Evolutionary conservation across 2,113 vertebrate species (phyloP), one percentile per base, ranked within the genome.

Genomic region (Aegotheles bennettii): DNA sequence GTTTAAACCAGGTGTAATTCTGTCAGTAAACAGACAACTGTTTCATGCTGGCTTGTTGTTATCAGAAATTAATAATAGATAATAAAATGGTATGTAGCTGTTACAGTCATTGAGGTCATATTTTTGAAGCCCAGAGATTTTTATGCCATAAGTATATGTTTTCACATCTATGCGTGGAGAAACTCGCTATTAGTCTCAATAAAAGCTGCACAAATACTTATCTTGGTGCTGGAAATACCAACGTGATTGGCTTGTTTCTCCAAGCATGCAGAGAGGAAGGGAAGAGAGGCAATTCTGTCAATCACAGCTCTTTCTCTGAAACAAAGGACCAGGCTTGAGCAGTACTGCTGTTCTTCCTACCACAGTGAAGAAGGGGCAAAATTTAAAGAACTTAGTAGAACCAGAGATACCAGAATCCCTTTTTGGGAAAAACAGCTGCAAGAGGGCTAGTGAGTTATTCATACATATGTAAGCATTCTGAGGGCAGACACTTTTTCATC

Each of bases 401-500:
- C 7, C 54, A 51, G 40, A 81, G 24, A 16, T 36, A 63, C 9
- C 29, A 31, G 33, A 47, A 47, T 51, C 12, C 17, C 11, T 67
- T 60, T 53, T 28, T 23, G 23, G 19, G 28, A 53, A 76, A 84
- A 79, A 13, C 19, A 57, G 12, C 21, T 78, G 60, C n/a, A 53
- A 48, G 56, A 71, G 13, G 29, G 15, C n/a, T 51, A 14, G 51
- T 20, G 38, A 47, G 56, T 81, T 75, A 60, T 31, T 92, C 6
- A 15, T 54, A 31, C 0, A 0, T n/a, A 11, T 0, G 1, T 87
- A 76, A 89, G 17, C 21, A 71, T 51, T 56, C 31, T 28, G 10
- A 15, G 60, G n/a, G 10, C 45, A 87, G 53, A 42, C 79, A 53
- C 36, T 73, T 89, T 38, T n/a, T 35, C 4, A 36, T 74, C 26